Evolutionary conservation across 2,113 vertebrate species (phyloP).

Genomic region (Brachyhypopomus gauderio): DNA sequence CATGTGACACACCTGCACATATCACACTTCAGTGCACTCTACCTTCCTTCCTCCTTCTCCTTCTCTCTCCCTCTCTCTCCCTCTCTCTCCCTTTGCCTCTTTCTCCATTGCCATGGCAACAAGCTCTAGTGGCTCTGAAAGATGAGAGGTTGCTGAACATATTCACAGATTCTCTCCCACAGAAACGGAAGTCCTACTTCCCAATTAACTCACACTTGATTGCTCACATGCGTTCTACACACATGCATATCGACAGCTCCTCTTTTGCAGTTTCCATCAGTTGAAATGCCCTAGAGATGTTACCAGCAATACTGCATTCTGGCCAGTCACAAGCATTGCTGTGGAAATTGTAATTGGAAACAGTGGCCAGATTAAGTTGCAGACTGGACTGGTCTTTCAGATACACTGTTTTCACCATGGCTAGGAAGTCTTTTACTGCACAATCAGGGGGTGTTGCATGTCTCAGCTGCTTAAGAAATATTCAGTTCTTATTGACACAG

Average conservation of each 20-base stretch:
- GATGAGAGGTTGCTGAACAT: constrained; percentile 34
- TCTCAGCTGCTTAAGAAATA: constrained; percentile 10
- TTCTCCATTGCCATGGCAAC: constrained; percentile 51
- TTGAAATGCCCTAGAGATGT: not conserved
- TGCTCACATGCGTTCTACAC: not conserved
- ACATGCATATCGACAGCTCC: not conserved
- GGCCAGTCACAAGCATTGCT: not conserved
- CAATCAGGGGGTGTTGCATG: not conserved
- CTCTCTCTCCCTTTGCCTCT: constrained; percentile 1
- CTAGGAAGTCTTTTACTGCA: not conserved
- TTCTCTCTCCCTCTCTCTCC: constrained; percentile 7
- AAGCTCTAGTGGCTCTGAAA: constrained; percentile 34
- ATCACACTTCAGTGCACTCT: constrained; percentile 45
- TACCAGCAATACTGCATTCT: too few relatives aligned
- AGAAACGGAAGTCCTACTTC: constrained; percentile 7
- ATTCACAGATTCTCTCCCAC: constrained; percentile 30
- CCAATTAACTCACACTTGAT: not conserved
- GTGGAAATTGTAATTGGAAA: not conserved
- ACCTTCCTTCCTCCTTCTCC: not conserved
- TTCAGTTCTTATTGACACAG: not conserved
- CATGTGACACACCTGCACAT: constrained; percentile 41
- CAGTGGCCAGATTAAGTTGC: not conserved
- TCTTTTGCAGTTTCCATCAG: not conserved
- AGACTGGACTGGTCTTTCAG: not conserved
- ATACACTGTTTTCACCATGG: not conserved